Evolutionary conservation across 2,888 invertebrate genomes (phyloP).

Genomic region (Branchinecta sandiegonensis): DNA sequence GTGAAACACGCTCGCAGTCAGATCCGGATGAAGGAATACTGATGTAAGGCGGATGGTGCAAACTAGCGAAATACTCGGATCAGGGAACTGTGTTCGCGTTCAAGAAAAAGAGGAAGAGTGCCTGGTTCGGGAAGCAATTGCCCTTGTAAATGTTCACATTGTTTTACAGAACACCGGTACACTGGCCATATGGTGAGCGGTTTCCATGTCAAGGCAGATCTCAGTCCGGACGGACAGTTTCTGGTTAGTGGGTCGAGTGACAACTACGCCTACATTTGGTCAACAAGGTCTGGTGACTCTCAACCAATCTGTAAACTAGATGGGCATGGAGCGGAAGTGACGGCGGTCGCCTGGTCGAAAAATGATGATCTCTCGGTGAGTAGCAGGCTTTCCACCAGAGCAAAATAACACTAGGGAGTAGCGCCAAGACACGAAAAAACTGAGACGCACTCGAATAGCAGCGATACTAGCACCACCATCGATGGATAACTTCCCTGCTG

Average conservation of each 20-base stretch:
- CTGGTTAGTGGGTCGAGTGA: slow-evolving; percentile 78
- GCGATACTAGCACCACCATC: too few relatives aligned
- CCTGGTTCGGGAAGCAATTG: neutral
- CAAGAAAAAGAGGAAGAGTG: too few relatives aligned
- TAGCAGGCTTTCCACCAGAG: too few relatives aligned
- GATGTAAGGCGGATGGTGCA: too few relatives aligned
- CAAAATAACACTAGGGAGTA: too few relatives aligned
- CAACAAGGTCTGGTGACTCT: slow-evolving; percentile 35
- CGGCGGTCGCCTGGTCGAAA: slow-evolving; percentile 65
- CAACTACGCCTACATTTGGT: slow-evolving; percentile 72
- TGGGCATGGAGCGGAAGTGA: slow-evolving; percentile 73
- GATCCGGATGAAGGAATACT: too few relatives aligned
- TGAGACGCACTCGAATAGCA: too few relatives aligned
- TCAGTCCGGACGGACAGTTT: slow-evolving; percentile 66
- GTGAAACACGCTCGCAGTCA: too few relatives aligned
- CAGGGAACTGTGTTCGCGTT: too few relatives aligned
- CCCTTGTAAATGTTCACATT: slow-evolving; percentile 6
- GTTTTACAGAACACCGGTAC: slow-evolving; percentile 29
- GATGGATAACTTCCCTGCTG: too few relatives aligned
- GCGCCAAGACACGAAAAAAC: too few relatives aligned
- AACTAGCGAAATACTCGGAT: too few relatives aligned
- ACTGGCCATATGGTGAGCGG: slow-evolving; percentile 60
- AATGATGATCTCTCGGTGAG: slow-evolving; percentile 41
- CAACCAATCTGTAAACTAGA: slow-evolving; percentile 51
- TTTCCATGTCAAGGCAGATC: slow-evolving; percentile 67